phyloP scores from a whole-genome alignment of 1,140 invertebrate genomes.

The Drosophila pallidifrons region DNA sequence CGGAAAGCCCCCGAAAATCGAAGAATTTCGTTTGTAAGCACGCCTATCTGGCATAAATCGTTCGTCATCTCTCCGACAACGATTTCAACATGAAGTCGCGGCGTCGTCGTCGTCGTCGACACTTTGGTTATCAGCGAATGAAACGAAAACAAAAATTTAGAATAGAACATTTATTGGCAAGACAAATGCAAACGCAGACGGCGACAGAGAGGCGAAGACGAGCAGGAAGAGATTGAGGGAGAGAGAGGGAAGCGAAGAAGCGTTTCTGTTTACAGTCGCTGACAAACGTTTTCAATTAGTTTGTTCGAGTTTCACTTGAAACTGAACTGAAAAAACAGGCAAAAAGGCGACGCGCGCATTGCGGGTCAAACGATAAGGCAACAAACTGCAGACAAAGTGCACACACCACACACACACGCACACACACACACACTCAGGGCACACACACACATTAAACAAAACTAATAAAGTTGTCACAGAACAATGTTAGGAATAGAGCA shows the following conservation, averaged over 20 bases:
- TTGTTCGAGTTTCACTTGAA: constrained; percentile 46
- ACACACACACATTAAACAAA: constrained; percentile 30
- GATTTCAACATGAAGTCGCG: constrained; percentile 22
- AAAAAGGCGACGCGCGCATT: constrained; percentile 58
- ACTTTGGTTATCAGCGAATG: constrained; percentile 35
- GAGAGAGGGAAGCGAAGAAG: background rate
- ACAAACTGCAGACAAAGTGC: constrained; percentile 55
- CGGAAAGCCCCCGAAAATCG: background rate
- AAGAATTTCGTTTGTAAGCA: constrained; percentile 28
- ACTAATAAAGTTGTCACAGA: constrained; percentile 76
- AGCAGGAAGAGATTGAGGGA: background rate
- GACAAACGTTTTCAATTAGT: constrained; percentile 83
- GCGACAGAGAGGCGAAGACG: background rate
- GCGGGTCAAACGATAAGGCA: constrained; percentile 72
- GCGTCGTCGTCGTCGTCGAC: constrained; percentile 21
- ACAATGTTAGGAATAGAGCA: constrained; percentile 47
- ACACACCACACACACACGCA: constrained; percentile 30
- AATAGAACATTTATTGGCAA: constrained; percentile 66
- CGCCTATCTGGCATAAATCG: constrained; percentile 44
- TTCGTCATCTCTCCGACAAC: constrained; percentile 28
- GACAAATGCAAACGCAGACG: constrained; percentile 22
- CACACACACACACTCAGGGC: constrained; percentile 19
- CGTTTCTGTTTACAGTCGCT: constrained; percentile 69
- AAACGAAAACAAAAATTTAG: constrained; percentile 35
- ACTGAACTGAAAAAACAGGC: constrained; percentile 30